phyloP scores from a whole-genome alignment of 2,113 vertebrate genomes.

The Vulpes vulpes region DNA sequence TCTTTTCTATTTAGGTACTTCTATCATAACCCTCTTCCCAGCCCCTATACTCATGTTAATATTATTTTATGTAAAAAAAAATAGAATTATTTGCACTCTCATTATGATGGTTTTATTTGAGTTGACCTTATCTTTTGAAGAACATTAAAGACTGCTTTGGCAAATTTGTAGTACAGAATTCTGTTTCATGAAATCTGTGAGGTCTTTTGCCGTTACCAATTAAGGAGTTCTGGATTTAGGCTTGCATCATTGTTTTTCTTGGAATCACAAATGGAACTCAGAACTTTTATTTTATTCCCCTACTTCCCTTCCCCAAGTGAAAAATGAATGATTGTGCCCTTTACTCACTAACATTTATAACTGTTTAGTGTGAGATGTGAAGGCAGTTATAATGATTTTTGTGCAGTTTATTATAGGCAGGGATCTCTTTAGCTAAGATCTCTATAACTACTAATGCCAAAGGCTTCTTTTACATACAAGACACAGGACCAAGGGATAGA shows the following conservation, averaged over 20 bases:
- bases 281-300: slow-evolving; percentile 12
- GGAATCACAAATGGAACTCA: neutral
- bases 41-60: neutral
- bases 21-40: neutral
- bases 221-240: neutral
- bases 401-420: neutral
- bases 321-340: slow-evolving; percentile 33
- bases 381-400: slow-evolving; percentile 49
- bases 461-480: neutral
- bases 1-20: neutral
- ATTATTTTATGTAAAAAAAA: slow-evolving; percentile 9
- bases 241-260: neutral
- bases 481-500: slow-evolving; percentile 10
- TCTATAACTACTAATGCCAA: neutral
- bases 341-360: slow-evolving; percentile 51
- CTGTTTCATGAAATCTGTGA: neutral
- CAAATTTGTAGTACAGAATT: slow-evolving; percentile 12
- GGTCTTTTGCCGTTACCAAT: slow-evolving; percentile 10
- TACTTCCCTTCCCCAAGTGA: neutral
- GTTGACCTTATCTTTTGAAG: slow-evolving; percentile 5
- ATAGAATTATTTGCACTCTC: neutral
- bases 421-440: slow-evolving; percentile 22
- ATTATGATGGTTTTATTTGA: neutral
- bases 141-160: slow-evolving; percentile 2
- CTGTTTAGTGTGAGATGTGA: slow-evolving; percentile 9